A percentile compares a stretch with the other conserved stretches of the same genome.
These are phyloP conservation scores for Reticulitermes speratus DNA, from an alignment of 1,140 invertebrate genomes.

Conservation along the genomic window DNA sequence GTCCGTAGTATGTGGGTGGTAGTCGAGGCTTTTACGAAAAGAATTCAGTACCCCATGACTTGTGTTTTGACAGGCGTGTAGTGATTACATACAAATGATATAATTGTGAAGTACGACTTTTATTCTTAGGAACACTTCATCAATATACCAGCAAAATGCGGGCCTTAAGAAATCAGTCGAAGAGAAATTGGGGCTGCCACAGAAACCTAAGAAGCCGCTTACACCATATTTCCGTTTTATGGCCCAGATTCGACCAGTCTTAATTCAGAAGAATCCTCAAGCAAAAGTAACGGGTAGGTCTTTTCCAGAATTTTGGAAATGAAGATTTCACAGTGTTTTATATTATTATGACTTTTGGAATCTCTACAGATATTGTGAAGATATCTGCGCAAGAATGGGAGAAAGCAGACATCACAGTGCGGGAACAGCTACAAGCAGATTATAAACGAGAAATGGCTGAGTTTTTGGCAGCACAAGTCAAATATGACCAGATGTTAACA, in stretches of 20 bases:
- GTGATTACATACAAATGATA: neutral
- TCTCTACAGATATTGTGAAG: conserved; percentile 36
- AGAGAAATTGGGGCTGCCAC: conserved; percentile 32
- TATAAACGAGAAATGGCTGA: conserved; percentile 37
- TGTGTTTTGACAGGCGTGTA: no score
- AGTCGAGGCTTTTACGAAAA: no score
- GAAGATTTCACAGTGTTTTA: no score
- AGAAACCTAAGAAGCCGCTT: conserved; percentile 32
- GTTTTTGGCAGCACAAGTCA: conserved; percentile 30
- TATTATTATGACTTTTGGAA: no score
- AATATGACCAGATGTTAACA: conserved; percentile 38
- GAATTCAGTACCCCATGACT: no score
- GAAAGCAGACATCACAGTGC: conserved; percentile 33
- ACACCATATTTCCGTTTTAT: conserved; percentile 33
- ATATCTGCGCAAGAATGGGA: conserved; percentile 37
- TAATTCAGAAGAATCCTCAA: conserved; percentile 30
- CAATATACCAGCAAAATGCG: conserved; percentile 26
- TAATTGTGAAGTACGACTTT: neutral
- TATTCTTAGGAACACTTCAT: neutral
- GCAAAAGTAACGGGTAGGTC: conserved; percentile 29
- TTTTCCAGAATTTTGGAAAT: neutral
- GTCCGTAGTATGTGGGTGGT: no score
- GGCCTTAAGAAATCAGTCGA: conserved; percentile 30
- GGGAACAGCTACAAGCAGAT: conserved; percentile 30
- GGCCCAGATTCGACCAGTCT: conserved; percentile 28